Conservation (phyloP, 2,797 vertebrate genomes). For the Bradypodion pumilum region DNA sequence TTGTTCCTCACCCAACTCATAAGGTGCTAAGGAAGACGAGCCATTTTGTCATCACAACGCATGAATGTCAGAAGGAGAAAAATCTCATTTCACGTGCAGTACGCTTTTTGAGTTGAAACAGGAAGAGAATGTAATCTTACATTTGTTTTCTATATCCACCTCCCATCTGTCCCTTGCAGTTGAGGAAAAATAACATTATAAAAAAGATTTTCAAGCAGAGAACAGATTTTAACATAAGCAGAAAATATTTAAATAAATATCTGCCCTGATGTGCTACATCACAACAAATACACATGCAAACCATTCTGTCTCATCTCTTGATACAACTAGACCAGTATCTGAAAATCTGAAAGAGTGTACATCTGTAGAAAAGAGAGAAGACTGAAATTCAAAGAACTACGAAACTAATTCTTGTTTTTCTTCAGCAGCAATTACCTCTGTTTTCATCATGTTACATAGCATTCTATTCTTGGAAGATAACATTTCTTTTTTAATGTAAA, state of each 20-base stretch:
- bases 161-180: not conserved
- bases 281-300: not conserved
- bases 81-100: not conserved
- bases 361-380: slow-evolving; percentile 22
- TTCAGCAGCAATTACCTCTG: not conserved
- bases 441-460: not conserved
- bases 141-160: not conserved
- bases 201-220: not conserved
- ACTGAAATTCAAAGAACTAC: not conserved
- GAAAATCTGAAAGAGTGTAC: not conserved
- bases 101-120: not conserved
- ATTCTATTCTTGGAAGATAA: not conserved
- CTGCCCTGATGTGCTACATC: not conserved
- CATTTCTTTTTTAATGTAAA: not conserved
- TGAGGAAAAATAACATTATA: not conserved
- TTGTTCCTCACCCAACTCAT: no score
- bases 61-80: not conserved
- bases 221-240: not conserved
- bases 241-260: not conserved
- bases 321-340: slow-evolving; percentile 2
- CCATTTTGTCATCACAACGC: not conserved
- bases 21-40: not conserved
- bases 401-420: not conserved
- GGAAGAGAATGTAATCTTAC: not conserved
- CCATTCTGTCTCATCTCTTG: slow-evolving; percentile 8